Conservation (phyloP, 92 coral and sea anemone genomes). For the Epizoanthus ramosus region DNA sequence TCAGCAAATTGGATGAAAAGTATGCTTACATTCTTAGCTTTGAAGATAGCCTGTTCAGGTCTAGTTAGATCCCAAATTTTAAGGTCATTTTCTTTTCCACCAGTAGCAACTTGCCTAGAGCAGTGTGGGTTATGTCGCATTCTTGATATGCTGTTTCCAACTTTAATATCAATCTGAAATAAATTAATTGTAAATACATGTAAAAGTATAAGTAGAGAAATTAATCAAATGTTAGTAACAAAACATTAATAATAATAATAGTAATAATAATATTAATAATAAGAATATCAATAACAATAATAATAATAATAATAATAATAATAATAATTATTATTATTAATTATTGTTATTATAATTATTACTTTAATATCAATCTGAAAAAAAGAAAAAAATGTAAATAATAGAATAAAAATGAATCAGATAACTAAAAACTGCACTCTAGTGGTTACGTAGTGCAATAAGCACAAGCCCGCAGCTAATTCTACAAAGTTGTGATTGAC, state of each 20-base stretch:
- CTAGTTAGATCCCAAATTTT: slow-evolving; percentile 91
- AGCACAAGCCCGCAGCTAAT: too few species aligned
- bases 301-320: too few species aligned
- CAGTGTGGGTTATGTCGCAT: slow-evolving; percentile 69
- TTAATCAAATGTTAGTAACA: not conserved
- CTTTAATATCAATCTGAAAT: slow-evolving; percentile 75
- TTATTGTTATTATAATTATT: not conserved
- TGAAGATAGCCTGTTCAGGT: slow-evolving; percentile 81
- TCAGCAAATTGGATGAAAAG: not conserved
- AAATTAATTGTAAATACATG: not conserved
- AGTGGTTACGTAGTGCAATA: too few species aligned
- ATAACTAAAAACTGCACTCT: too few species aligned
- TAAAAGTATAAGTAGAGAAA: not conserved
- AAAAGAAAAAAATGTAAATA: too few species aligned
- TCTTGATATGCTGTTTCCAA: slow-evolving; percentile 78
- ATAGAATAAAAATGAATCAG: too few species aligned
- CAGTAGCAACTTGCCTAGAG: slow-evolving; percentile 81
- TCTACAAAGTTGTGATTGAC: too few species aligned
- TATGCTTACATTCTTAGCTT: slow-evolving; percentile 84
- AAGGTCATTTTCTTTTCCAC: slow-evolving; percentile 90
- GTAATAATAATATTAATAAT: too few species aligned
- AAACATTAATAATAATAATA: too few species aligned
- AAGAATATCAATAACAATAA: not conserved
- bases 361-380: too few species aligned
- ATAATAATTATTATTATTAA: not conserved